Base-by-base conservation (phyloP, 1,140 invertebrate genomes). In the Hyposmocoma kahamanoa region DNA sequence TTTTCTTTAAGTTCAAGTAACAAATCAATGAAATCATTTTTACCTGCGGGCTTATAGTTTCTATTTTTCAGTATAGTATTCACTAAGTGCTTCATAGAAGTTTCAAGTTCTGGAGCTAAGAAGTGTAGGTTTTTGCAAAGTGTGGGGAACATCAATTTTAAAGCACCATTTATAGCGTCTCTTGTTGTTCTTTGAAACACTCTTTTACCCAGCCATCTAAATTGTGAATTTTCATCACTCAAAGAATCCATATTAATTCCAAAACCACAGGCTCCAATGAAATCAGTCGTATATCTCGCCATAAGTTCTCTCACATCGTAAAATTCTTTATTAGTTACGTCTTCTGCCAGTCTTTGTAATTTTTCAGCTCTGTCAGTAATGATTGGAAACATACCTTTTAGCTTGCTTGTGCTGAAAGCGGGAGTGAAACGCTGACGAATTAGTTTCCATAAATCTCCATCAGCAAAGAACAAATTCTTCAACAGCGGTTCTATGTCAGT, bases 401-500 rank as follows among this genome's bases (percentile, higher is more conserved):
- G 13, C 22, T 41, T 41, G 19, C 10, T 20, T 1, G 19, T 41
- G n/a, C 19, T 41, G 10, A 41, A 41, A 21, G 38, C 19, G 2
- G 38, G 38, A 21, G 38, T 41, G 3, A 41, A 21, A 13, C 38
- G 10, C 15, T 41, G 38, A 9, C 38, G 18, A 8, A 41, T 6
- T 3, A 41, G 15, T 9, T 21, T 20, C 38, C 38, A 41, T 3
- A 21, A 11, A 20, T 41, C 38, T 8, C 38, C 38, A 10, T 41
- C 38, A 20, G 38, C 38, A 22, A 41, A 41, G 20, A 41, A 41
- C 18, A 41, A 13, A n/a, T 41, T 41, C 22, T 22, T 8, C 19
- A 41, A 21, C 19, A 41, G 19, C 1, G 38, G 38, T 20, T 41
- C 38, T 1, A 41, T 41, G 1, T 11, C 38, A 43, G 84, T 84